Conservation (phyloP, 2,113 vertebrate genomes). For the Monopterus albus region DNA sequence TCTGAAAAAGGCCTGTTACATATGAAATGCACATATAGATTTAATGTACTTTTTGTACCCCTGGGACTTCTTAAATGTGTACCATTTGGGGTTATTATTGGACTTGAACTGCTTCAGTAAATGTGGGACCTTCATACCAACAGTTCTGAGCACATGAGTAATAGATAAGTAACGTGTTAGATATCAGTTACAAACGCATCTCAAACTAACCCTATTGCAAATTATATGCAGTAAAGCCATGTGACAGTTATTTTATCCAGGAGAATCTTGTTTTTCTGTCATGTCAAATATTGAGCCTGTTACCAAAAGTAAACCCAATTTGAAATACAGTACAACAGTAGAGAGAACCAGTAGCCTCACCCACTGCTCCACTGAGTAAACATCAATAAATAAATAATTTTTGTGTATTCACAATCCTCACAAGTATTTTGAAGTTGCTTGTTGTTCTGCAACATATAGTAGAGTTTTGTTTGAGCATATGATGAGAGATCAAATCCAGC, state of each 20-base stretch:
- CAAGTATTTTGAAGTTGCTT: neutral
- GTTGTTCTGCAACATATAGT: neutral
- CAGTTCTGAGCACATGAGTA: no score
- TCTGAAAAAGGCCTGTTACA: no score
- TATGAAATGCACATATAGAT: no score
- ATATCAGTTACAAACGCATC: no score
- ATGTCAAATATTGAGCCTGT: neutral
- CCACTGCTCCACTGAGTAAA: neutral
- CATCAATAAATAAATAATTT: neutral
- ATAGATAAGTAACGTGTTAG: no score
- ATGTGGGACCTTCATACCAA: no score
- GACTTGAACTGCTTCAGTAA: no score
- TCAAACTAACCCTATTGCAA: no score
- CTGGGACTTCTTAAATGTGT: no score
- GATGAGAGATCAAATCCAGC: neutral
- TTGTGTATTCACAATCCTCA: neutral
- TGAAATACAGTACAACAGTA: neutral
- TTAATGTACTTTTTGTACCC: no score
- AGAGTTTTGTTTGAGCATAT: neutral
- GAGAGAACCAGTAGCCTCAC: neutral
- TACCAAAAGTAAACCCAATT: neutral
- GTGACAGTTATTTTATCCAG: neutral
- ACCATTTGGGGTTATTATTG: no score
- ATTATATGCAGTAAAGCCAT: neutral
- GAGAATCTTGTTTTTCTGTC: neutral